phyloP scores from a whole-genome alignment of 2,113 vertebrate species.

The Nyctibius bracteatus region DNA sequence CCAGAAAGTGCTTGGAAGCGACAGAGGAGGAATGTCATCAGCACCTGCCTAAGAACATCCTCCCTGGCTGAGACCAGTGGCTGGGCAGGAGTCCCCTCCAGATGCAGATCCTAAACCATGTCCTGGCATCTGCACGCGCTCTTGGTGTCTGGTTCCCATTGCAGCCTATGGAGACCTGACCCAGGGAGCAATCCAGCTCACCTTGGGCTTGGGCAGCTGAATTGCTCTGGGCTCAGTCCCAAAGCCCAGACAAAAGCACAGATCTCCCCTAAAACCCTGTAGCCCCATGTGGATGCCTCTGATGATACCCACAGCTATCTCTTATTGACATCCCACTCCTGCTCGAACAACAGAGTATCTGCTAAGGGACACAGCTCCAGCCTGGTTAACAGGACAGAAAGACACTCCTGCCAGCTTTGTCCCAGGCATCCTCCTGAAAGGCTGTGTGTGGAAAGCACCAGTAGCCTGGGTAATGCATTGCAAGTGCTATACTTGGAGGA shows the following conservation, averaged over 20 bases:
- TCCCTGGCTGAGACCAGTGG: background rate
- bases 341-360: rapidly evolving
- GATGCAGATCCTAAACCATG: background rate
- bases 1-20: background rate
- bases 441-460: background rate
- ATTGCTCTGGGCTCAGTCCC: background rate
- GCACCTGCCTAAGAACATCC: background rate
- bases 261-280: background rate
- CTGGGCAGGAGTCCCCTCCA: background rate
- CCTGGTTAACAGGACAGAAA: background rate
- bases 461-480: background rate
- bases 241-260: background rate
- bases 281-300: no score
- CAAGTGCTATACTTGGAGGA: background rate
- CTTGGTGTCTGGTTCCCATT: background rate
- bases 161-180: background rate
- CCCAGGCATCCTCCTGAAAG: background rate
- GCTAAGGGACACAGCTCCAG: background rate
- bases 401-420: background rate
- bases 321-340: background rate
- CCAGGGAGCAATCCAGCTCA: background rate
- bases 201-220: no score
- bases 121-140: background rate
- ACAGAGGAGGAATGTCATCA: background rate
- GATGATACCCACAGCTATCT: background rate